Evolutionary conservation across 2,113 vertebrate genomes (phyloP).

Genomic region (Enhydra lutris): DNA sequence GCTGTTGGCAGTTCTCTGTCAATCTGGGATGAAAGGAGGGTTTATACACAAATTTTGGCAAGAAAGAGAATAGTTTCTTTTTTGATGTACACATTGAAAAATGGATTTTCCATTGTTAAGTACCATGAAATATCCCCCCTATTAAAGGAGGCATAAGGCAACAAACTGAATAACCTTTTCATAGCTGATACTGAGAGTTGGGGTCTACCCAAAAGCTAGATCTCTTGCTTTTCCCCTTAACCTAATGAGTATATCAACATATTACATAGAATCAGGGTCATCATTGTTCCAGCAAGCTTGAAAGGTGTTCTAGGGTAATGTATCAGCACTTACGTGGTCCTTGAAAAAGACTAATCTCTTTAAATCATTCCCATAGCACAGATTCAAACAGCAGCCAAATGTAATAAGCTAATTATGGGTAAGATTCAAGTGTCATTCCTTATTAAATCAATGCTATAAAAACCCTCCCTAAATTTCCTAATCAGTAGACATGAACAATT

Average conservation of each 20-base stretch:
- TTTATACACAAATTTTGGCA: neutral
- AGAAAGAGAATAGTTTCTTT: neutral
- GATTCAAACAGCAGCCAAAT: slow-evolving; percentile 64
- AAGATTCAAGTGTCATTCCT: slow-evolving; percentile 68
- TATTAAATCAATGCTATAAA: slow-evolving; percentile 70
- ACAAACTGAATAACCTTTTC: neutral
- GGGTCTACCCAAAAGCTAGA: neutral
- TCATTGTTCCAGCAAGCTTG: slow-evolving; percentile 25
- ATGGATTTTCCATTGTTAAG: neutral
- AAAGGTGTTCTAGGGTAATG: slow-evolving; percentile 27
- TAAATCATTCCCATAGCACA: slow-evolving; percentile 66
- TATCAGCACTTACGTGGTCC: slow-evolving; percentile 30
- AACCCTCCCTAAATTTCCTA: slow-evolving; percentile 55
- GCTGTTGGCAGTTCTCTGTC: neutral
- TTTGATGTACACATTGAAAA: neutral
- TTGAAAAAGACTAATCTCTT: slow-evolving; percentile 64
- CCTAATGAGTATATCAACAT: neutral
- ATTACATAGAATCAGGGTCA: neutral
- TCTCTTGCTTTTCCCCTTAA: neutral
- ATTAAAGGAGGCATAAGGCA: neutral
- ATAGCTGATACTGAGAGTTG: neutral
- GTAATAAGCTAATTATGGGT: slow-evolving; percentile 68
- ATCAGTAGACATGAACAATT: slow-evolving; percentile 72
- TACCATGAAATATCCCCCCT: neutral
- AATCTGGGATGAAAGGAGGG: neutral